These are phyloP conservation scores for Drosophila watanabei DNA, from an alignment of 1,140 invertebrate species.

Conservation along the genomic window DNA sequence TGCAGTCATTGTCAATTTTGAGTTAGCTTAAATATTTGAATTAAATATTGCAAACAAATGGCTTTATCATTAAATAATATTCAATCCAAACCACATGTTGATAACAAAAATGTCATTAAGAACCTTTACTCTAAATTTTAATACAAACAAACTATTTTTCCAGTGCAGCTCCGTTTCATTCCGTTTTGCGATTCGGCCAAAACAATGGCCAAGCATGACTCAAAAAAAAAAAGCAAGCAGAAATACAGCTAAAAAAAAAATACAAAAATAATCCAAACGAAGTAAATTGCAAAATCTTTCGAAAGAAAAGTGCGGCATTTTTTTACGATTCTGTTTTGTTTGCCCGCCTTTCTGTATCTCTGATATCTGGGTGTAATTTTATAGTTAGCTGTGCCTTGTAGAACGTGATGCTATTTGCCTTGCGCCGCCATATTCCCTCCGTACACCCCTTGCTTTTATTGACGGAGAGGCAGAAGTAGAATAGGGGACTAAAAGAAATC, in stretches of 20 bases:
- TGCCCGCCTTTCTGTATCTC: constrained; percentile 29
- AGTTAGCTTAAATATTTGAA: too few species aligned
- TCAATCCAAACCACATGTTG: too few species aligned
- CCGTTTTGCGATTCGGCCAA: constrained; percentile 45
- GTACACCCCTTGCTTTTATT: constrained; percentile 44
- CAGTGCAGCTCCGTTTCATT: constrained; percentile 19
- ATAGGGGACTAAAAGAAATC: constrained; percentile 50
- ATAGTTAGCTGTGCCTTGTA: constrained; percentile 60
- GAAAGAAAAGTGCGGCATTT: constrained; percentile 74
- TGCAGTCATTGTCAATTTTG: too few species aligned
- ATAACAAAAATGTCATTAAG: too few species aligned
- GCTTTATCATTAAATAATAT: too few species aligned
- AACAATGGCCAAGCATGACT: constrained; percentile 76
- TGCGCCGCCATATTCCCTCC: constrained; percentile 13
- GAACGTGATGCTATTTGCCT: constrained; percentile 67
- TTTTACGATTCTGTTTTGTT: constrained; percentile 70
- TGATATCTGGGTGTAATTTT: constrained; percentile 58
- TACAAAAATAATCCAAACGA: constrained; percentile 45
- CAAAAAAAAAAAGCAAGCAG: constrained; percentile 27
- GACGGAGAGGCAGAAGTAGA: constrained; percentile 11
- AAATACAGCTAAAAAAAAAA: constrained; percentile 14
- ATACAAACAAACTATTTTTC: not conserved
- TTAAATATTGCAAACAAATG: too few species aligned
- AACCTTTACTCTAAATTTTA: too few species aligned
- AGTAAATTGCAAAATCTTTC: constrained; percentile 83